phyloP scores from a whole-genome alignment of 2,797 vertebrate genomes.

The Centropyge bicolor region DNA sequence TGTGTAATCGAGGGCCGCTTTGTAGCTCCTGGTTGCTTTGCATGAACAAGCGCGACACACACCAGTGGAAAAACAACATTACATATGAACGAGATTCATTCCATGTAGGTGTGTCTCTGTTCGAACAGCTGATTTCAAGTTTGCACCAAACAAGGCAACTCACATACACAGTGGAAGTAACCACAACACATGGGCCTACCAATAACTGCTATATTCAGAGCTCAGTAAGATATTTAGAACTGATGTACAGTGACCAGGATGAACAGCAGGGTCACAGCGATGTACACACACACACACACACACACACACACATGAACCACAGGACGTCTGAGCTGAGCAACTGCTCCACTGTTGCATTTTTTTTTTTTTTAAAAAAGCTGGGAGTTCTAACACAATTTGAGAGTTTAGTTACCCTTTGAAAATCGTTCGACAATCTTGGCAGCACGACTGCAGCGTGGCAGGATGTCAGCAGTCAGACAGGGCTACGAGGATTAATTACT shows the following conservation, averaged over 20 bases:
- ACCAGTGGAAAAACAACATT: background rate
- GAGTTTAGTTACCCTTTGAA: background rate
- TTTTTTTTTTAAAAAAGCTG: background rate
- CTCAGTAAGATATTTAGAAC: background rate
- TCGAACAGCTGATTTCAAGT: too few relatives aligned
- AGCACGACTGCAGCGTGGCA: background rate
- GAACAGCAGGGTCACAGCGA: background rate
- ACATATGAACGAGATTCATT: background rate
- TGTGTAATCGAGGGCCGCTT: background rate
- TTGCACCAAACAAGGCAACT: too few relatives aligned
- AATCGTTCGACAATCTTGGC: slow-evolving; percentile 9
- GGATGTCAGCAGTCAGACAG: slow-evolving; percentile 2
- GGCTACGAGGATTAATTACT: background rate
- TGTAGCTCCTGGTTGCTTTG: background rate
- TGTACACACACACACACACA: background rate
- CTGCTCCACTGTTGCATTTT: background rate
- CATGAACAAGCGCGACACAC: background rate
- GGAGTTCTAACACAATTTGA: background rate
- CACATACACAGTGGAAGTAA: background rate
- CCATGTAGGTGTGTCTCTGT: too few relatives aligned
- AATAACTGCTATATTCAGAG: background rate
- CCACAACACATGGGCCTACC: too few relatives aligned
- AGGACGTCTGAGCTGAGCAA: background rate
- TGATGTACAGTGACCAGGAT: background rate
- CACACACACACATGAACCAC: background rate